These are phyloP conservation scores for Poecilus cupreus DNA, from an alignment of 2,888 invertebrate species.

Conservation along the genomic window DNA sequence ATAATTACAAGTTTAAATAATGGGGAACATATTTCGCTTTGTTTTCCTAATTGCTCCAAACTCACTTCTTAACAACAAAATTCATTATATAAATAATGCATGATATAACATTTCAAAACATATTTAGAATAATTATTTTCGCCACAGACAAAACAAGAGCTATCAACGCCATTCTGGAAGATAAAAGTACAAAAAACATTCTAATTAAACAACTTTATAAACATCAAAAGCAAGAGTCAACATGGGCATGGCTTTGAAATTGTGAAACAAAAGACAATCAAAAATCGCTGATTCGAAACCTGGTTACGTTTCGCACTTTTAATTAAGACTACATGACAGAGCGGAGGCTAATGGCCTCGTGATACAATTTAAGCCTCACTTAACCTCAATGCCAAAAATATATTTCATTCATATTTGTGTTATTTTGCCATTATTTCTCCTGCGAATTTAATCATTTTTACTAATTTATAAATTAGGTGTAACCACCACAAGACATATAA, in stretches of 20 bases:
- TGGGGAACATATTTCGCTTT: not conserved
- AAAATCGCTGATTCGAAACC: slow-evolving; percentile 7
- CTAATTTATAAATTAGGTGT: no score
- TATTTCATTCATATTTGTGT: not conserved
- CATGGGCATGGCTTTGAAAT: not conserved
- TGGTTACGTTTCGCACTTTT: slow-evolving; percentile 6
- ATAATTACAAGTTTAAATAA: not conserved
- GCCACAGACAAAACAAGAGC: slow-evolving; percentile 16
- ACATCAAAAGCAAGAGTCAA: slow-evolving; percentile 18
- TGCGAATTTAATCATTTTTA: no score
- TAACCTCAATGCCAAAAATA: not conserved
- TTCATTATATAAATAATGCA: slow-evolving; percentile 20
- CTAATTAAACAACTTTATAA: slow-evolving; percentile 27
- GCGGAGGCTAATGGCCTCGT: not conserved
- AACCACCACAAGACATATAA: no score
- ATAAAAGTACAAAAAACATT: slow-evolving; percentile 23
- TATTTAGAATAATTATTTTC: slow-evolving; percentile 20
- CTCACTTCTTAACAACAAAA: not conserved
- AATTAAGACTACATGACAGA: not conserved
- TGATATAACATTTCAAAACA: slow-evolving; percentile 30
- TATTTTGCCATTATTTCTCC: no score
- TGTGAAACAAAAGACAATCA: slow-evolving; percentile 31
- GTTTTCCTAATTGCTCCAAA: not conserved
- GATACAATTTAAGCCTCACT: not conserved
- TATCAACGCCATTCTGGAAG: slow-evolving; percentile 20